Percentiles rank a stretch among this genome's conserved stretches.
These are phyloP conservation scores for Sula dactylatra DNA, from an alignment of 2,113 vertebrate species.

Conservation along the genomic window DNA sequence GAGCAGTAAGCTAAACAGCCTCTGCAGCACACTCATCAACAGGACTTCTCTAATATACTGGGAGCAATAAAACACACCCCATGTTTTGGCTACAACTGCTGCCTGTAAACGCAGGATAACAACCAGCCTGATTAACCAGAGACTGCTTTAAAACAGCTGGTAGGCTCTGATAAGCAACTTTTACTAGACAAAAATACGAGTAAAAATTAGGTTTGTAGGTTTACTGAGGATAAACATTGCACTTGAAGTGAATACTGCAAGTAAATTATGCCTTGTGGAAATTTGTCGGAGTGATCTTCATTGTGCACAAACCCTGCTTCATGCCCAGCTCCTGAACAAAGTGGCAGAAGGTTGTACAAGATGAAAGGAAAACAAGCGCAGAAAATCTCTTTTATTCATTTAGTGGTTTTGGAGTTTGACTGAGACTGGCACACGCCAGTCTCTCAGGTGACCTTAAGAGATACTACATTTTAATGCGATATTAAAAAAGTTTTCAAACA, in stretches of 20 bases:
- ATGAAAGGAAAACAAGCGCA: background rate
- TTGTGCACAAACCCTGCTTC: background rate
- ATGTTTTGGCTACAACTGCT: background rate
- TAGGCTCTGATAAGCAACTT: conserved; percentile 8
- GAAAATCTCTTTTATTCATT: background rate
- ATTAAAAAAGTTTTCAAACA: background rate
- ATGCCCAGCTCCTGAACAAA: background rate
- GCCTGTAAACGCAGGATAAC: background rate
- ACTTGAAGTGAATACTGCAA: background rate
- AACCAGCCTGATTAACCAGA: background rate
- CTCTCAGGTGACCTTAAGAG: background rate
- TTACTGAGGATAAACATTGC: background rate
- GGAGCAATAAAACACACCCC: background rate
- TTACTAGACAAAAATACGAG: background rate
- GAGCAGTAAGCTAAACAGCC: background rate
- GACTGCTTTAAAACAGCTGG: background rate
- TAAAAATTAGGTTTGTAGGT: background rate
- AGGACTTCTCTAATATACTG: background rate
- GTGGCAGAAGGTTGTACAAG: background rate
- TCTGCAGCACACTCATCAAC: background rate
- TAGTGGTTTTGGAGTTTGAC: background rate
- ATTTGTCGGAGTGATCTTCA: background rate
- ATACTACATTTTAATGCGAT: background rate
- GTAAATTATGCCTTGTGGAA: background rate
- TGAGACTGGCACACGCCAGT: background rate